Evolutionary conservation across 2,113 vertebrate species (phyloP).

Genomic region (Neogale vison): DNA sequence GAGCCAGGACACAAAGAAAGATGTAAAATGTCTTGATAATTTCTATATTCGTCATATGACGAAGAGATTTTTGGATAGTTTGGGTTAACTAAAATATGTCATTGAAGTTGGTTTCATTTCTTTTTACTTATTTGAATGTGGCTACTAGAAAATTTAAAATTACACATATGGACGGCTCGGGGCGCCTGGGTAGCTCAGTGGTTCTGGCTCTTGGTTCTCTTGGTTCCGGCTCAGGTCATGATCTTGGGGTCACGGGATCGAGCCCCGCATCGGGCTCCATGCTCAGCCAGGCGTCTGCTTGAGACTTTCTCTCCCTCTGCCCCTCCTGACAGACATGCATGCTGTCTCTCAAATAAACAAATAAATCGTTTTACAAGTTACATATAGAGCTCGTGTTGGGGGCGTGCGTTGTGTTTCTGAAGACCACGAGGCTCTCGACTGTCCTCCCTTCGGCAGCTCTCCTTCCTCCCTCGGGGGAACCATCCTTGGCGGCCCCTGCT

Average conservation of each 20-base stretch:
- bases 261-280: not conserved
- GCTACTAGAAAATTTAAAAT: not conserved
- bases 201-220: too few relatives aligned
- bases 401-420: fast-evolving
- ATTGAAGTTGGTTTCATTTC: not conserved
- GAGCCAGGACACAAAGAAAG: not conserved
- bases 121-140: not conserved
- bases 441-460: conserved; percentile 45
- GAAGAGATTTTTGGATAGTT: fast-evolving
- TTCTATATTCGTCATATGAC: not conserved
- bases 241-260: not conserved
- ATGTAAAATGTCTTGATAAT: not conserved
- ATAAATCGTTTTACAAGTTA: not conserved
- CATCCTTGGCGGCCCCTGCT: fast-evolving
- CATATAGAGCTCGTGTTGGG: fast-evolving
- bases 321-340: not conserved
- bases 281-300: not conserved
- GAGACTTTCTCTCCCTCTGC: not conserved
- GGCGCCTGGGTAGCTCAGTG: not conserved
- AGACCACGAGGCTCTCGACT: fast-evolving
- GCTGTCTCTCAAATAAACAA: not conserved
- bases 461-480: not conserved
- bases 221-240: not conserved
- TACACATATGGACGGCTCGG: fast-evolving
- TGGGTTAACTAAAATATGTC: not conserved